A percentile compares a stretch with the other conserved stretches of the same genome.
phyloP scores from a whole-genome alignment of 1,140 invertebrate species.

The Camponotus vicinus region DNA sequence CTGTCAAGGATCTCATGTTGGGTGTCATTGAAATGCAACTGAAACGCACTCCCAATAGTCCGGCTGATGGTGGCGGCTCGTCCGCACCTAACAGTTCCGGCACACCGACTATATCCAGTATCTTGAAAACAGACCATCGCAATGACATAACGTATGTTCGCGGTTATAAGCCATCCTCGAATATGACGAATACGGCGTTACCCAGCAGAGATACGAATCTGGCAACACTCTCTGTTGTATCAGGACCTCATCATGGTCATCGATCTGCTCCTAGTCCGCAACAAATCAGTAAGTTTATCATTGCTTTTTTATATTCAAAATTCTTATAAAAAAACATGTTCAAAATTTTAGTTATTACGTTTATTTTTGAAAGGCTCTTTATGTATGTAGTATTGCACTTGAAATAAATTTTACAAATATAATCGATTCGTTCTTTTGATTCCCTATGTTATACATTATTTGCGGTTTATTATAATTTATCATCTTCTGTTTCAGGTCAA shows the following conservation, averaged over 20 bases:
- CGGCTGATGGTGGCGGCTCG: slow-evolving; percentile 78
- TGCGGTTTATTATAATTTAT: background rate
- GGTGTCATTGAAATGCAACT: slow-evolving; percentile 92
- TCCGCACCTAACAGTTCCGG: slow-evolving; percentile 83
- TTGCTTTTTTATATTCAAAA: background rate
- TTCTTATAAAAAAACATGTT: background rate
- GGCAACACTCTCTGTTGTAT: slow-evolving; percentile 90
- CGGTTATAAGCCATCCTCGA: slow-evolving; percentile 84
- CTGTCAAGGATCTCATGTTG: slow-evolving; percentile 91
- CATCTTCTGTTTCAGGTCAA: slow-evolving; percentile 79
- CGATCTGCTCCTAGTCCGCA: slow-evolving; percentile 83
- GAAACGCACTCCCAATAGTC: slow-evolving; percentile 87
- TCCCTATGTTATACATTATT: background rate
- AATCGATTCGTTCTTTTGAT: background rate
- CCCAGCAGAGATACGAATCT: slow-evolving; percentile 86
- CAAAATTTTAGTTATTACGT: background rate
- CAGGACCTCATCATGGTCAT: slow-evolving; percentile 82
- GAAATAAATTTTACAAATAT: background rate
- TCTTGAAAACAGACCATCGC: slow-evolving; percentile 87
- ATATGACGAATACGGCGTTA: slow-evolving; percentile 79
- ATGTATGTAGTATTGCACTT: background rate
- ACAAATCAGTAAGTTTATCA: slow-evolving; percentile 79
- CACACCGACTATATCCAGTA: slow-evolving; percentile 89
- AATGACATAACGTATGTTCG: slow-evolving; percentile 87
- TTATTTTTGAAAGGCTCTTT: background rate